phyloP scores from a whole-genome alignment of 2,888 invertebrate genomes.

The Latrodectus elegans region DNA sequence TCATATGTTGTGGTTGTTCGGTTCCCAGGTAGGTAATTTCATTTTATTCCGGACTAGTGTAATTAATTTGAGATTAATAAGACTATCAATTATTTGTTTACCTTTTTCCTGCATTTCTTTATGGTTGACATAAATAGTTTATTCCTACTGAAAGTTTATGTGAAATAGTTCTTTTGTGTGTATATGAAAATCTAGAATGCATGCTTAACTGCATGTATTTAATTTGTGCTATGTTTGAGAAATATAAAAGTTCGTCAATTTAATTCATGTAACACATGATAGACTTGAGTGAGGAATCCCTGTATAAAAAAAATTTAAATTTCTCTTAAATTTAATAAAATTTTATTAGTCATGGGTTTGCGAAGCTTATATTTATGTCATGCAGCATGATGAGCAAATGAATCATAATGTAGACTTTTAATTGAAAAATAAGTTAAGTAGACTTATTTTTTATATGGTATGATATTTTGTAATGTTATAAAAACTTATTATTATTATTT shows the following conservation, averaged over 20 bases:
- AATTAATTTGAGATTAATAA: neutral
- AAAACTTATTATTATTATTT: no score
- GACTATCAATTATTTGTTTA: neutral
- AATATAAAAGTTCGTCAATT: no score
- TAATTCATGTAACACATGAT: no score
- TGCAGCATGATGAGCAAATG: neutral
- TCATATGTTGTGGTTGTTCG: constrained; percentile 70
- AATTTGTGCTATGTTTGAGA: no score
- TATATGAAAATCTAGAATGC: neutral
- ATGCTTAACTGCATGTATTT: no score
- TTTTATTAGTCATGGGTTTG: neutral
- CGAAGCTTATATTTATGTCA: constrained; percentile 1
- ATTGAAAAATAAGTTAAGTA: no score
- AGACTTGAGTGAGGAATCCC: no score
- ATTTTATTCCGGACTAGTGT: neutral
- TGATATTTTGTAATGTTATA: no score
- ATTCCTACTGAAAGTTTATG: no score
- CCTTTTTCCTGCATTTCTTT: neutral
- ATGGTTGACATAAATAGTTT: neutral
- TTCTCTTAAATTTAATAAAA: neutral
- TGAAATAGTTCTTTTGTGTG: neutral
- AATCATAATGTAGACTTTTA: no score
- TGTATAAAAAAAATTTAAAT: no score
- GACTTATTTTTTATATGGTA: no score
- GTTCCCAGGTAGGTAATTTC: constrained; percentile 47